Base-by-base conservation (phyloP, 2,113 vertebrate species). In the Furnarius figulus region DNA sequence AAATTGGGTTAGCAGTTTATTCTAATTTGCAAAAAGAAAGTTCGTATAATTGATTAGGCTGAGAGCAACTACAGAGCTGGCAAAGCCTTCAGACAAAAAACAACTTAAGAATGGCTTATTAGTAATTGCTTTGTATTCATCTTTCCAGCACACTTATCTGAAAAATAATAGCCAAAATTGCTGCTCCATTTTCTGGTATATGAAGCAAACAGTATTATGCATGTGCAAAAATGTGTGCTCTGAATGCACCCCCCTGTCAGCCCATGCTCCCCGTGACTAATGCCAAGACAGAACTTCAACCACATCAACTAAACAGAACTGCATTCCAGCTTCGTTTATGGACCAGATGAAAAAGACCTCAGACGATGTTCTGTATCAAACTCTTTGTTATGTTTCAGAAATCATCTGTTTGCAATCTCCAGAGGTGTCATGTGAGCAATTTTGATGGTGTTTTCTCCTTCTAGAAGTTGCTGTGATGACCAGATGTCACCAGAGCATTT, bases 11-110 rank as follows among this genome's bases (percentile, higher is more conserved):
- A 94, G 56, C 44, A 52, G 24, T 85, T 86, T 66, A 20, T 44
- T 85, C 35, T 86, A 83, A 90, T 94, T 76, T 89, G 52, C 85
- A 71, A 42, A 66, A 85, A 83, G n/a, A 89, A 39, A 82, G 78
- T 80, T 59, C 77, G n/a, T 91, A 44, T 66, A 93, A 94, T 52
- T 94, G 81, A 94, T 93, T 85, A 72, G 68, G 56, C 53, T 80
- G 37, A 52, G 23, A 87, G 72, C 31, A 96, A 83, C 73, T 95
- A 85, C 16, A 79, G 86, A 86, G 21, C 50, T 94, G 76, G 66
- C 56, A 95, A 93, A 91, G 50, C 39, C 80, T 89, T 94, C 83
- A 93, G 77, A 84, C 10, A 67, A 81, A 18, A 82, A 66, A 3
- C 9, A 92, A 3, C 50, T 74, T 86, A 71, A 63, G 50, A 85